Conservation (phyloP, 2,888 invertebrate genomes). For the Dolichomitus sp. region DNA sequence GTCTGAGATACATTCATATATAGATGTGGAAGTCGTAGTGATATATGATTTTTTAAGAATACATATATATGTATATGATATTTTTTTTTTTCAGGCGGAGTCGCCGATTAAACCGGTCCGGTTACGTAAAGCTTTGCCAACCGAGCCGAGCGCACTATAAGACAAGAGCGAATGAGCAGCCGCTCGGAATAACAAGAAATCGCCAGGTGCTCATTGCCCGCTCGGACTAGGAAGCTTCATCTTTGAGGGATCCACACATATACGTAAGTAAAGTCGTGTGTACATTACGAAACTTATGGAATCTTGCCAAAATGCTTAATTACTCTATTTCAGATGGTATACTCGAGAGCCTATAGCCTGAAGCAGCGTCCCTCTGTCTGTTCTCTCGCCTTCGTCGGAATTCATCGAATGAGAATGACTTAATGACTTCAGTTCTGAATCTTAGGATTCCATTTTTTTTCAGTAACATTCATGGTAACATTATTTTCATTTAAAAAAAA, state of each 20-base stretch:
- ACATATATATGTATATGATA: background rate
- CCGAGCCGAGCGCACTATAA: background rate
- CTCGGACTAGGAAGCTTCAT: slow-evolving; percentile 12
- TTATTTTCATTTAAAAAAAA: too few species aligned
- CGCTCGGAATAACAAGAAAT: slow-evolving; percentile 45
- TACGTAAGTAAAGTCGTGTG: slow-evolving; percentile 1
- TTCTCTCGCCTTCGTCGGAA: background rate
- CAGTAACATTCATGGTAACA: too few species aligned
- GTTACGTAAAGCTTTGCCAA: slow-evolving; percentile 51
- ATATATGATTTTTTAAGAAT: slow-evolving; percentile 10
- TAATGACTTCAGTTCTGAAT: too few species aligned
- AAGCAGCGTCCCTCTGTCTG: background rate
- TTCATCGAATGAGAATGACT: background rate
- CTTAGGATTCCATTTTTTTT: background rate
- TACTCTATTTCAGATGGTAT: slow-evolving; percentile 48
- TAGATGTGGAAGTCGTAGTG: background rate
- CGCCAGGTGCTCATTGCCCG: slow-evolving; percentile 45
- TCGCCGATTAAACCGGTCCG: slow-evolving; percentile 39
- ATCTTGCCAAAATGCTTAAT: slow-evolving; percentile 52
- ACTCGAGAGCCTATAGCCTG: background rate
- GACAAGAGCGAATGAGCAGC: slow-evolving; percentile 24
- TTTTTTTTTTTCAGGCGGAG: slow-evolving; percentile 28
- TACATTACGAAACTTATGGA: slow-evolving; percentile 37
- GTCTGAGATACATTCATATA: slow-evolving; percentile 2
- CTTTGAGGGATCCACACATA: slow-evolving; percentile 15